Percentiles rank a stretch among this genome's conserved stretches.
Evolutionary conservation across 2,888 invertebrate genomes (phyloP).

Genomic region (Spodoptera exigua): DNA sequence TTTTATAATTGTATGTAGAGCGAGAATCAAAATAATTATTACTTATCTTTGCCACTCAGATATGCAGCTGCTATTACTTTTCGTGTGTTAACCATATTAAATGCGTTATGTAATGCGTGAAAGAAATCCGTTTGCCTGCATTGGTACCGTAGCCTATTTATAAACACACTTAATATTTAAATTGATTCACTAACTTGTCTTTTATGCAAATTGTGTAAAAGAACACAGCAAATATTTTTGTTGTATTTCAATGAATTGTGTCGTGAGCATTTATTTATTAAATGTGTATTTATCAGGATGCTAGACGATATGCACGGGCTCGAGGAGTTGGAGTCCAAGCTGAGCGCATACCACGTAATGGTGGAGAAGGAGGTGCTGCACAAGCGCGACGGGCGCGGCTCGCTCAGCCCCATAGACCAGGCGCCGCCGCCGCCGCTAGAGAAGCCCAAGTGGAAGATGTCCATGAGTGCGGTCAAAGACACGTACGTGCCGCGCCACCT

Average conservation of each 20-base stretch:
- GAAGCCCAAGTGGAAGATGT: slow-evolving; percentile 92
- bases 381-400: slow-evolving; percentile 81
- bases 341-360: slow-evolving; percentile 94
- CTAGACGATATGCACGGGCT: slow-evolving; percentile 92
- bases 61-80: background rate
- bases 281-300: slow-evolving; percentile 79
- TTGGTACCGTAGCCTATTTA: too few relatives aligned
- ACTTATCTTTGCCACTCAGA: too few relatives aligned
- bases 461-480: slow-evolving; percentile 90
- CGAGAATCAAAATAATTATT: too few relatives aligned
- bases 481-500: slow-evolving; percentile 71
- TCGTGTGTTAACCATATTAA: slow-evolving; percentile 9
- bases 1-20: too few relatives aligned
- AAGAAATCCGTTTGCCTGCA: too few relatives aligned
- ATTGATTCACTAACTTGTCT: slow-evolving; percentile 1
- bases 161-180: too few relatives aligned
- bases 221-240: slow-evolving; percentile 16
- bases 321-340: slow-evolving; percentile 93
- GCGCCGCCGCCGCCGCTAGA: slow-evolving; percentile 86
- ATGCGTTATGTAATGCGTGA: slow-evolving; percentile 6
- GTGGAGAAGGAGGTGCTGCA: slow-evolving; percentile 91
- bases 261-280: slow-evolving; percentile 48
- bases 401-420: slow-evolving; percentile 83
- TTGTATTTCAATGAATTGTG: slow-evolving; percentile 24
- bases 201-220: slow-evolving; percentile 16